A percentile compares a stretch with the other conserved stretches of the same genome.
Conservation (phyloP, 2,113 vertebrate genomes). For the Myotis davidii region DNA sequence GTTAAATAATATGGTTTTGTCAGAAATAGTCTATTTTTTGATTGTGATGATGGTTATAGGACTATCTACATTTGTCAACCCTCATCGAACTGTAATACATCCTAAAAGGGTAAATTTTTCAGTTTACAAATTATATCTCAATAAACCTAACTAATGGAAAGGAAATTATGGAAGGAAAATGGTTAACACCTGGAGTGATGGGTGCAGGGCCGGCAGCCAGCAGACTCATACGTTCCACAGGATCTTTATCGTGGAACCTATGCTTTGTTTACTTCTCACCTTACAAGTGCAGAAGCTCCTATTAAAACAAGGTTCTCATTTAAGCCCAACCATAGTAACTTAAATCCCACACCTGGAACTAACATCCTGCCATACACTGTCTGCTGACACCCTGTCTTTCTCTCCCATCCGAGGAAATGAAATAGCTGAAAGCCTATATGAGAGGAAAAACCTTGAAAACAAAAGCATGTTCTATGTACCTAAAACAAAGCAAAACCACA, state of each 20-base stretch:
- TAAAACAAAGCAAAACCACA: not conserved
- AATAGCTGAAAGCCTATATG: not conserved
- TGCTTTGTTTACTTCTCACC: not conserved
- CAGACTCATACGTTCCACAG: not conserved
- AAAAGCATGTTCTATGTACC: not conserved
- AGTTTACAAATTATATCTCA: not conserved
- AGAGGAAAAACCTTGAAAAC: not conserved
- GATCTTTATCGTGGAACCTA: not conserved
- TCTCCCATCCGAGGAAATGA: not conserved
- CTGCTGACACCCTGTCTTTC: not conserved
- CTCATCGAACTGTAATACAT: not conserved
- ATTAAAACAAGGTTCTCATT: not conserved
- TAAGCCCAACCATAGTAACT: not conserved
- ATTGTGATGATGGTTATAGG: not conserved
- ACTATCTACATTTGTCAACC: not conserved
- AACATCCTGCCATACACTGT: not conserved
- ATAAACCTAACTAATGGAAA: not conserved
- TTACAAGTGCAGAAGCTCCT: not conserved
- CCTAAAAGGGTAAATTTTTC: not conserved
- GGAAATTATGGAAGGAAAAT: not conserved
- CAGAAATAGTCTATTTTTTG: not conserved
- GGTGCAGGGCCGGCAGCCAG: not conserved
- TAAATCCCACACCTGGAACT: not conserved
- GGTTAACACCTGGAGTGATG: not conserved
- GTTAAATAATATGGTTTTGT: not conserved